Evolutionary conservation across 2,113 vertebrate genomes (phyloP).

Genomic region (Anoplopoma fimbria): DNA sequence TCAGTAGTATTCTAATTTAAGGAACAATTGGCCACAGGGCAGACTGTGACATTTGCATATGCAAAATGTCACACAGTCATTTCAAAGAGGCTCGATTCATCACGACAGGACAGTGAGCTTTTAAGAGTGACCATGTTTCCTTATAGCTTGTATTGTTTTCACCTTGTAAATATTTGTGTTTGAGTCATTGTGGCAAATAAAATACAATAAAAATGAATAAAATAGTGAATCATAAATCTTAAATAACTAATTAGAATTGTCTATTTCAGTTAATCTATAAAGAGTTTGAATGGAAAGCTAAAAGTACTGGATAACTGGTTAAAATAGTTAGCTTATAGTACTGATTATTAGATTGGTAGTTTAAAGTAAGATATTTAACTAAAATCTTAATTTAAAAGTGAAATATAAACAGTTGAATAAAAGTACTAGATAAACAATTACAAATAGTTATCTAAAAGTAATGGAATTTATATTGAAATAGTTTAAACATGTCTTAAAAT

Average conservation of each 20-base stretch:
- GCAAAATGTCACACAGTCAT: background rate
- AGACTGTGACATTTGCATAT: conserved; percentile 7
- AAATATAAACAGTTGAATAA: no score
- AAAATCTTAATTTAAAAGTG: no score
- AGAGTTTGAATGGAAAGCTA: background rate
- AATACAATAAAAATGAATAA: no score
- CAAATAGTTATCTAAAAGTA: background rate
- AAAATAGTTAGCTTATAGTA: background rate
- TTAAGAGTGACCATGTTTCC: background rate
- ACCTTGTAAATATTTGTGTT: background rate
- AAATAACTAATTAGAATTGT: background rate
- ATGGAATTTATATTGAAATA: no score
- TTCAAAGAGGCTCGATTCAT: conserved; percentile 11
- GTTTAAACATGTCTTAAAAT: no score
- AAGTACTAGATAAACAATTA: no score
- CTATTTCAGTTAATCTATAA: background rate
- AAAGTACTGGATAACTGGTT: background rate
- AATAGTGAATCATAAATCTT: background rate
- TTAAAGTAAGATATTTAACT: no score
- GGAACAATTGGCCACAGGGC: background rate
- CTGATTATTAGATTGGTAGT: no score
- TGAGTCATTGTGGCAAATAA: no score
- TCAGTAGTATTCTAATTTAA: background rate
- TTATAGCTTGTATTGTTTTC: background rate
- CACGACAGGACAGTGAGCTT: no score